phyloP scores from a whole-genome alignment of 2,888 invertebrate genomes.

The Adelognathus sp. region DNA sequence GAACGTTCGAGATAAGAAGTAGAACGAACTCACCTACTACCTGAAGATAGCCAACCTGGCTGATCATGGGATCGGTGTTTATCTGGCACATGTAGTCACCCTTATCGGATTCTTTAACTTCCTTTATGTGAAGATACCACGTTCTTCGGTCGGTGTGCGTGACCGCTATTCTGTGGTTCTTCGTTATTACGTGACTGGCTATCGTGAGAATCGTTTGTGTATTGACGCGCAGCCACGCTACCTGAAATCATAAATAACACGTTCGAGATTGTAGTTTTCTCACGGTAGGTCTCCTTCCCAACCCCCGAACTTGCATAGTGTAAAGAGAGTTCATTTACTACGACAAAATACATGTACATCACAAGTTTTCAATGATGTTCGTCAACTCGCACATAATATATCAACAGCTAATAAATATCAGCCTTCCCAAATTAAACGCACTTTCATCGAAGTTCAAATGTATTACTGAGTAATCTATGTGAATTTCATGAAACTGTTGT shows the following conservation, averaged over 20 bases:
- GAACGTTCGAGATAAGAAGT: conserved; percentile 38
- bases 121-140: conserved; percentile 91
- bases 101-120: conserved; percentile 90
- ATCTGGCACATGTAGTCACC: conserved; percentile 93
- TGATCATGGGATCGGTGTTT: conserved; percentile 89
- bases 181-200: conserved; percentile 94
- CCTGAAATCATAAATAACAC: conserved; percentile 83
- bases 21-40: conserved; percentile 84
- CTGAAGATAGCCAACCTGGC: conserved; percentile 86
- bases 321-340: no score
- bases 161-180: conserved; percentile 93
- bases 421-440: no score
- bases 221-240: conserved; percentile 95
- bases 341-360: no score
- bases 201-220: conserved; percentile 95
- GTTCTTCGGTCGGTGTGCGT: conserved; percentile 90
- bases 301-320: no score
- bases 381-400: not conserved
- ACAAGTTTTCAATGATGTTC: no score
- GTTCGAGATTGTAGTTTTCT: not conserved
- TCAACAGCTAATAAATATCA: no score
- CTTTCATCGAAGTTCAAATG: no score
- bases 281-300: not conserved
- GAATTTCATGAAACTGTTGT: no score
- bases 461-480: no score